These are phyloP conservation scores for Catonia carolina DNA, from an alignment of 2,888 invertebrate genomes.

Conservation along the genomic window DNA sequence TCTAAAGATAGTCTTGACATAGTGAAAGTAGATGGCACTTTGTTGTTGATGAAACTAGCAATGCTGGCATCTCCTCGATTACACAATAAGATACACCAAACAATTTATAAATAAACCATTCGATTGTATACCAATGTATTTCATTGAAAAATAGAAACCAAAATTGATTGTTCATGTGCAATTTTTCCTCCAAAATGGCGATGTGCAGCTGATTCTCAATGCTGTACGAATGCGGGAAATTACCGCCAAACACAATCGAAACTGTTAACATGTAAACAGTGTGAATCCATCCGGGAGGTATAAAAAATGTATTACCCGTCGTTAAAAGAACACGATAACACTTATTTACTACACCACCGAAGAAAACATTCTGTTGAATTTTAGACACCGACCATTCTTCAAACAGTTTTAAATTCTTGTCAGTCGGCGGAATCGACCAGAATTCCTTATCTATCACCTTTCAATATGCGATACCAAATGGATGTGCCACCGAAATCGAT, in stretches of 20 bases:
- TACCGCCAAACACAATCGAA: conserved; percentile 89
- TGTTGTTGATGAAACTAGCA: conserved; percentile 57
- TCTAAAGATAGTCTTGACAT: conserved; percentile 70
- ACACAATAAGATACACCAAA: conserved; percentile 66
- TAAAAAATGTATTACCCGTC: conserved; percentile 80
- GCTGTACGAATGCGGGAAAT: conserved; percentile 70
- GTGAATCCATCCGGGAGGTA: conserved; percentile 94
- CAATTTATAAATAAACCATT: conserved; percentile 82
- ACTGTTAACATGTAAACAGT: conserved; percentile 78
- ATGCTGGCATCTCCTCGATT: no score
- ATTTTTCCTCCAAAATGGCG: conserved; percentile 91
- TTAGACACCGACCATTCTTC: conserved; percentile 95
- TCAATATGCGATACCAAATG: conserved; percentile 93
- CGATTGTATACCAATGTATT: conserved; percentile 96
- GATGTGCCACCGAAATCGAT: conserved; percentile 93
- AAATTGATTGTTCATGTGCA: conserved; percentile 89
- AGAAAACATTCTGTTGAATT: conserved; percentile 91
- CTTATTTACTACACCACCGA: conserved; percentile 91
- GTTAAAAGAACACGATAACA: conserved; percentile 70
- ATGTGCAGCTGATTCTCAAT: conserved; percentile 93
- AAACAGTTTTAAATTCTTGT: conserved; percentile 82
- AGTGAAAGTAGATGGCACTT: conserved; percentile 38
- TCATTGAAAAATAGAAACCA: conserved; percentile 97
- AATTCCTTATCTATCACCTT: conserved; percentile 82
- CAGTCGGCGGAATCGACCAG: conserved; percentile 96